Evolutionary conservation across 2,888 invertebrate genomes (phyloP), one percentile per base, ranked within the genome.

Genomic region (Saturnia japonica): DNA sequence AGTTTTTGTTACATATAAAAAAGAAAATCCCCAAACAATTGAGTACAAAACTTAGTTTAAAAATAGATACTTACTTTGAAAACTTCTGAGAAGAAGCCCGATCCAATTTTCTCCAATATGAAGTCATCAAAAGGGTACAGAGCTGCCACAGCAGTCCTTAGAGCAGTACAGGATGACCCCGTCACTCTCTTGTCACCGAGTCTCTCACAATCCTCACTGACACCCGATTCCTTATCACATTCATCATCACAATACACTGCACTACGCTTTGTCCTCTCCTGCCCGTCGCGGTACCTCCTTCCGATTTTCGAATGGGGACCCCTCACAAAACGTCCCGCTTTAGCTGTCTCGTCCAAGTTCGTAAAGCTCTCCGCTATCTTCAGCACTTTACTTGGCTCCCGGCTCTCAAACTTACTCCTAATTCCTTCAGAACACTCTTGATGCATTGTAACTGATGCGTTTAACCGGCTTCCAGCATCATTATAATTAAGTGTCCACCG

Each of bases 61-160:
- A 74, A 69, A 12, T 70, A 34, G 34, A 69, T 57, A 91, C 96
- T 95, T 94, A 99, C 99, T 97, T 99, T 99, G 94, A 97, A 99
- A 75, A 99, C 99, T 94, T 99, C 98, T 7, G 99, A 99, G 95
- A 99, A 99, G 94, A 99, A 99, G 76, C 99, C 99, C 69, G 96
- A 95, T 68, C 99, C 99, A 83, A 99, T 97, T 93, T 97, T 97
- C 91, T 98, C 98, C 88, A 97, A 96, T 78, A 96, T 95, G 91
- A 99, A 99, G 95, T 99, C 99, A 92, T 99, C 99, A 78, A 98
- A 96, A 66, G 98, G 96, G 87, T 98, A 97, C 70, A 99, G 95
- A 64, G 97, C 97, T 68, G 98, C 97, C 71, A 99, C 98, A 68
- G 99, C 99, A 81, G 98, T 97, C 85, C 97, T 96, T 70, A 99